phyloP scores from a whole-genome alignment of 2,113 vertebrate genomes.

The Hippocampus guttulatus region DNA sequence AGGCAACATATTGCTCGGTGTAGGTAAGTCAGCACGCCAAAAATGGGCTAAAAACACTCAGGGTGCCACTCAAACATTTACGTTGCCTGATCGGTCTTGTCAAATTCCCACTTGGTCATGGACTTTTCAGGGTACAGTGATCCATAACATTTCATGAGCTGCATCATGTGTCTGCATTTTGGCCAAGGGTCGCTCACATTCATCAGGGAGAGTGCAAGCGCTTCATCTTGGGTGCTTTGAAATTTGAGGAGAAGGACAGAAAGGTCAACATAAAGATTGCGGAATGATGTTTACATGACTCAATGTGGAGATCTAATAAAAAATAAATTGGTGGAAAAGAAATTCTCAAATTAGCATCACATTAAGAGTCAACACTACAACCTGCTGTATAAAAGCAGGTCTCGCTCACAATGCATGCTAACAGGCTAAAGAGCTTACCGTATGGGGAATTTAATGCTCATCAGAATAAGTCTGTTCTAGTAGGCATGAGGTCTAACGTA shows the following conservation, averaged over 20 bases:
- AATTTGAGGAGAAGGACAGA: neutral
- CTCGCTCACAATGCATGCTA: conserved; percentile 31
- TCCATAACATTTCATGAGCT: neutral
- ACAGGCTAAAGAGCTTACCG: conserved; percentile 67
- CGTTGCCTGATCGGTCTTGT: neutral
- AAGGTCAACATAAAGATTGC: neutral
- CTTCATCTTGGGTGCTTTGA: neutral
- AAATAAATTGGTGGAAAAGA: neutral
- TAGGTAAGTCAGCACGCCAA: too few species aligned
- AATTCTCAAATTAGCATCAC: neutral
- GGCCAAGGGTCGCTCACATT: neutral
- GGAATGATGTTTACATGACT: neutral
- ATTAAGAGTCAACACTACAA: neutral
- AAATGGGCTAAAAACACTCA: too few species aligned
- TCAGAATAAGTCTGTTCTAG: conserved; percentile 54
- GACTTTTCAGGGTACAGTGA: neutral
- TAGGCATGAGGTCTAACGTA: conserved; percentile 39
- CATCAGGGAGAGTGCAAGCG: neutral
- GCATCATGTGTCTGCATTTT: neutral
- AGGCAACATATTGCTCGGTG: too few species aligned
- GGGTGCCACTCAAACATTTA: neutral
- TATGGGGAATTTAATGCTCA: conserved; percentile 58
- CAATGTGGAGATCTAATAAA: neutral
- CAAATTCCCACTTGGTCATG: too few species aligned
- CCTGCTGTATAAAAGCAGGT: conserved; percentile 17